These are phyloP conservation scores for Alsophila aescularia DNA, from an alignment of 2,888 invertebrate species.

Conservation along the genomic window DNA sequence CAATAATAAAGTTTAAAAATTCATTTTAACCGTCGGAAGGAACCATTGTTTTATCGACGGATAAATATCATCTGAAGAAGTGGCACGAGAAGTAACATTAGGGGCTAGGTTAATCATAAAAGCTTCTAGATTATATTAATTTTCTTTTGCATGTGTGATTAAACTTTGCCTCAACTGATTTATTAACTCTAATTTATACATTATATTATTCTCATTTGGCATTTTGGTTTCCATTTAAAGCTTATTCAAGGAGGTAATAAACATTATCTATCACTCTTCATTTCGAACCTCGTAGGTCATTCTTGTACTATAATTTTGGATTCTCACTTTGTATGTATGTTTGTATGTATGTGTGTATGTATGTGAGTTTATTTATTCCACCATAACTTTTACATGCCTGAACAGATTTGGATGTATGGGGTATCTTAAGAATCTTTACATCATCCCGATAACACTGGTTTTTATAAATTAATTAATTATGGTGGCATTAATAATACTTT, in stretches of 20 bases:
- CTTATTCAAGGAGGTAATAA: constrained; percentile 22
- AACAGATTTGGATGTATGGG: no score
- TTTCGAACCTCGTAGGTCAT: not conserved
- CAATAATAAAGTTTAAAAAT: constrained; percentile 22
- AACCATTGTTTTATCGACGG: constrained; percentile 28
- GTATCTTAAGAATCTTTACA: no score
- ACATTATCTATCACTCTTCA: constrained; percentile 6
- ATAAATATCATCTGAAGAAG: constrained; percentile 40
- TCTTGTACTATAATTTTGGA: constrained; percentile 1
- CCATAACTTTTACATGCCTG: no score
- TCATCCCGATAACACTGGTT: no score
- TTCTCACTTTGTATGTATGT: not conserved
- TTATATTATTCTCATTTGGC: constrained; percentile 28
- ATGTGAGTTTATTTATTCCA: no score
- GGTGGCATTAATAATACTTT: no score
- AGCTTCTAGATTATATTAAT: constrained; percentile 23
- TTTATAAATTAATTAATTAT: no score
- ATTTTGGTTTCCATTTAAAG: constrained; percentile 33
- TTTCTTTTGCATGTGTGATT: not conserved
- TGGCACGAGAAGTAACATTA: constrained; percentile 46
- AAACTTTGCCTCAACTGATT: constrained; percentile 3
- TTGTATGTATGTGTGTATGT: no score
- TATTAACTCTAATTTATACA: constrained; percentile 5
- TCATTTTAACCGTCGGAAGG: constrained; percentile 33
- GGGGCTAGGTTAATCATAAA: constrained; percentile 34